Conservation (phyloP, 2,888 invertebrate species). For the Brenthis daphne region DNA sequence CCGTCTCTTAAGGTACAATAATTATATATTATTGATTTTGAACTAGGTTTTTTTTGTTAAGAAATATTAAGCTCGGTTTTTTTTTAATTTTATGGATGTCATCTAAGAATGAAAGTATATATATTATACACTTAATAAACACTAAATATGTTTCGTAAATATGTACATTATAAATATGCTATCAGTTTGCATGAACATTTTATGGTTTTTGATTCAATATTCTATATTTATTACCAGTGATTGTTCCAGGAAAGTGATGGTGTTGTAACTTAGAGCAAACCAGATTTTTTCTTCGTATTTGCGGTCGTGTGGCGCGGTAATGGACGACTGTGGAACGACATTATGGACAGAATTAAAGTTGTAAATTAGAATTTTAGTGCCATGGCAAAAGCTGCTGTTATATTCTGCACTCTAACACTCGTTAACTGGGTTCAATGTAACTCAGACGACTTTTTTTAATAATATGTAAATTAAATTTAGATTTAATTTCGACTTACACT, state of each 20-base stretch:
- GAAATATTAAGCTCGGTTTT: no score
- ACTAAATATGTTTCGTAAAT: no score
- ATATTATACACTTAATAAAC: no score
- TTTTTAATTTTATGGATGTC: no score
- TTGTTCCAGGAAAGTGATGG: constrained; percentile 11
- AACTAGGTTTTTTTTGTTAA: no score
- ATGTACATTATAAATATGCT: no score
- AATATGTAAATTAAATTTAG: constrained; percentile 21
- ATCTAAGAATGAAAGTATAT: no score
- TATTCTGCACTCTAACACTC: constrained; percentile 6
- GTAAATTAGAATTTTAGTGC: constrained; percentile 27
- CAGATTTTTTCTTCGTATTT: constrained; percentile 25
- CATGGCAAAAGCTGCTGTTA: constrained; percentile 6
- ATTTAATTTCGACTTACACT: background rate
- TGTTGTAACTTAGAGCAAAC: constrained; percentile 16
- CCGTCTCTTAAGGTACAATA: no score
- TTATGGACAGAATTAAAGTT: constrained; percentile 25
- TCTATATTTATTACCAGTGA: background rate
- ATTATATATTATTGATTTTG: no score
- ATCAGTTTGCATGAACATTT: background rate
- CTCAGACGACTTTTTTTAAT: constrained; percentile 9
- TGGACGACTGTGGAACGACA: constrained; percentile 18
- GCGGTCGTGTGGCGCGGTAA: constrained; percentile 10
- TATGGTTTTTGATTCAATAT: background rate
- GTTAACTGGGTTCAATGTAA: constrained; percentile 9